Evolutionary conservation across 2,797 vertebrate species (phyloP).

Genomic region (Thalassophryne amazonica): DNA sequence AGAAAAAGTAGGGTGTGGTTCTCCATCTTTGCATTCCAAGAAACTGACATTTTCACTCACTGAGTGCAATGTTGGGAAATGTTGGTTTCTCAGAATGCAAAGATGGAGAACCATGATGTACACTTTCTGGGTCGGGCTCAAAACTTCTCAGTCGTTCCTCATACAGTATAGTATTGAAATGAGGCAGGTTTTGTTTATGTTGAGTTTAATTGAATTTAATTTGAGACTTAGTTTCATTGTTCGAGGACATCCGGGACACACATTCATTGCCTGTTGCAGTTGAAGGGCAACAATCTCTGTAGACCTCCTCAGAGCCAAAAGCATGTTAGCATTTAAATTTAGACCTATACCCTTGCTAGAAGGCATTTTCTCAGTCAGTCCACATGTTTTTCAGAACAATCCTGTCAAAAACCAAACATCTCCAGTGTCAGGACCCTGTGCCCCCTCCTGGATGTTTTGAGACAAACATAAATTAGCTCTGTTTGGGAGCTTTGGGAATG

Average conservation of each 20-base stretch:
- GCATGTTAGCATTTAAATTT: constrained; percentile 8
- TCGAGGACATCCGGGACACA: constrained; percentile 26
- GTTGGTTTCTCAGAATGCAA: too few species aligned
- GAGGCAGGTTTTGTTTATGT: too few species aligned
- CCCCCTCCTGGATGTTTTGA: constrained; percentile 23
- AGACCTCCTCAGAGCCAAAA: constrained; percentile 13
- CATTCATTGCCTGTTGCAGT: constrained; percentile 3
- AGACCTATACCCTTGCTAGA: constrained; percentile 11
- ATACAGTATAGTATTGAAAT: too few species aligned
- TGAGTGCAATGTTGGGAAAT: too few species aligned
- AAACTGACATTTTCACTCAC: too few species aligned
- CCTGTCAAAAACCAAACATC: background rate
- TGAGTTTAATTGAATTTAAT: too few species aligned
- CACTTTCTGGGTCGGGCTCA: too few species aligned
- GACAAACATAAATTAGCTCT: constrained; percentile 38
- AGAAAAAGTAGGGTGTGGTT: too few species aligned
- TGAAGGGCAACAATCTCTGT: constrained; percentile 10
- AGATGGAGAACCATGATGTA: too few species aligned
- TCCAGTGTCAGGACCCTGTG: constrained; percentile 16
- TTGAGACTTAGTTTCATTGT: too few species aligned
- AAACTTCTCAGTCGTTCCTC: too few species aligned
- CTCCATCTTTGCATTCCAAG: too few species aligned
- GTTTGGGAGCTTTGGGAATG: constrained; percentile 25
- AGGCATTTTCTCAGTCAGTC: constrained; percentile 32
- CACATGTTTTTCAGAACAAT: constrained; percentile 18